These are phyloP conservation scores for Buathra laborator DNA, from an alignment of 2,888 invertebrate species.

Conservation along the genomic window DNA sequence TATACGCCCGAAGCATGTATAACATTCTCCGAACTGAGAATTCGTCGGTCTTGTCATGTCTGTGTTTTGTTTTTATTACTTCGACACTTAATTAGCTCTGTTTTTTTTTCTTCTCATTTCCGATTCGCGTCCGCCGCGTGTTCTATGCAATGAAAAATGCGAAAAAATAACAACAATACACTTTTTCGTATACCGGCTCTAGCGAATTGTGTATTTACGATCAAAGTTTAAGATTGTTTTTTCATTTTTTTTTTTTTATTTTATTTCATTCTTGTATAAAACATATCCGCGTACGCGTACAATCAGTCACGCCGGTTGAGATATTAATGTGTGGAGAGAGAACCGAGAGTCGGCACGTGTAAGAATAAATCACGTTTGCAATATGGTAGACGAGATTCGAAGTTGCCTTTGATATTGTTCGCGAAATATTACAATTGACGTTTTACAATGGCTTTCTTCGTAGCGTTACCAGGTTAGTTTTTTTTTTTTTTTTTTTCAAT, in stretches of 20 bases:
- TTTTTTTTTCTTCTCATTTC: background rate
- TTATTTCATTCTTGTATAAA: slow-evolving; percentile 39
- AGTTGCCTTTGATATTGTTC: slow-evolving; percentile 10
- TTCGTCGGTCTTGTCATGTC: slow-evolving; percentile 27
- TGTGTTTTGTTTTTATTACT: background rate
- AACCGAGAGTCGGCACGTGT: slow-evolving; percentile 2
- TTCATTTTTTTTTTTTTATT: background rate
- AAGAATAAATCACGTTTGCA: slow-evolving; percentile 1
- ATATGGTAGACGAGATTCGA: slow-evolving; percentile 1
- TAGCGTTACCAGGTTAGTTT: background rate
- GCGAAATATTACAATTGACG: slow-evolving; percentile 39
- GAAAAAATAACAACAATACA: slow-evolving; percentile 15
- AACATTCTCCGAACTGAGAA: slow-evolving; percentile 51
- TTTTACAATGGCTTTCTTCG: slow-evolving; percentile 2
- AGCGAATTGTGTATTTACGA: slow-evolving; percentile 37
- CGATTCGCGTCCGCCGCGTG: background rate
- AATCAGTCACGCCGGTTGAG: slow-evolving; percentile 49
- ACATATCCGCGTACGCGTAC: slow-evolving; percentile 42
- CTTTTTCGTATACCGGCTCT: slow-evolving; percentile 26
- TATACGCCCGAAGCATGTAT: slow-evolving; percentile 38
- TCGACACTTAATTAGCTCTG: no score
- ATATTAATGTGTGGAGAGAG: slow-evolving; percentile 25
- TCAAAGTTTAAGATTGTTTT: slow-evolving; percentile 15
- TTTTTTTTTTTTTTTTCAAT: background rate
- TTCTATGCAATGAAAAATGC: slow-evolving; percentile 16